Evolutionary conservation across 2,113 vertebrate genomes (phyloP), one percentile per base, ranked within the genome.

Genomic region (Phylloscopus whistleri): DNA sequence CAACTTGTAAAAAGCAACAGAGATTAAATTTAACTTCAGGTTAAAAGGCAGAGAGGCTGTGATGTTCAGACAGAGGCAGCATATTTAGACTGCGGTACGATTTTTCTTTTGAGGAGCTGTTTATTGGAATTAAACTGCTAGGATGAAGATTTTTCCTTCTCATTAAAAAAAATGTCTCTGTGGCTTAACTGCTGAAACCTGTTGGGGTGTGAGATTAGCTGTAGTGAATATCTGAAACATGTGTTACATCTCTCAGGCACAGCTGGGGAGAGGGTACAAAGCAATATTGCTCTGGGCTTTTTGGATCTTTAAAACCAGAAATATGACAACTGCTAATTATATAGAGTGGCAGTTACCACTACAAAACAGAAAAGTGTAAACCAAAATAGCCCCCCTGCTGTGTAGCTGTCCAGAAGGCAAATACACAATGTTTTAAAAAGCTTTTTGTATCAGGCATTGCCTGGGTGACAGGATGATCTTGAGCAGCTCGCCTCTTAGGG

Each of bases 301-400:
- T 55, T 77, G 19, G 56, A 78, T 90, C 67, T 92, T 92, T 91
- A 51, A 79, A 87, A 90, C 27, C 68, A 62, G 81, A 86, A 92
- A 91, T 87, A 90, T 52, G 90, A 91, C 92, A 96, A 77, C 94
- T 87, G 73, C 78, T 95, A 85, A 95, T 97, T 97, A 93, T 23
- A 14, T 37, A 85, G 93, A 86, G 63, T 83, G 89, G 64, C 82
- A 89, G 44, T 88, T 89, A 77, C 68, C 77, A 84, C 60, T 93
- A 72, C 55, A 87, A 68, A 86, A 63, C 46, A 84, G 55, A 41
- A 56, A 51, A 73, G 31, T 58, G 39, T 63, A 86, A 92, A 69
- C 55, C 51, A 74, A 35, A 91, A 91, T 85, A 88, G 83, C 76
- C 14, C 78, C 62, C 69, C 66, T 87, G 73, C 79, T 90, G 73